phyloP scores from a whole-genome alignment of 2,797 vertebrate genomes.

The Rostrhamus sociabilis region DNA sequence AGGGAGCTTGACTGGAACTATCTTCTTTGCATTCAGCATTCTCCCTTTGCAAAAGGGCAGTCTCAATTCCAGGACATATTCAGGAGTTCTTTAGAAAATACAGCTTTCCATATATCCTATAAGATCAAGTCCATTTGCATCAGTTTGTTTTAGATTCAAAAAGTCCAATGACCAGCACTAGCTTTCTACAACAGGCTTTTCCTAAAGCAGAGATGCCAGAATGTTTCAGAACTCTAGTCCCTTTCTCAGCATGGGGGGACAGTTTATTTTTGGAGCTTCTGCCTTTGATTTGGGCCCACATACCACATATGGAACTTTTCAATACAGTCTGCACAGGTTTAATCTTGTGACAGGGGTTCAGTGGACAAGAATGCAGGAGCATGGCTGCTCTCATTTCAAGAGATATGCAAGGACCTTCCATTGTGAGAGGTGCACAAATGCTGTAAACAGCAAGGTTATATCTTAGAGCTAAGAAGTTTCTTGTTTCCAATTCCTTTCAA shows the following conservation, averaged over 20 bases:
- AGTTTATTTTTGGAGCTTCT: background rate
- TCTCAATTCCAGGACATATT: background rate
- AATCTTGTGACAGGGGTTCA: background rate
- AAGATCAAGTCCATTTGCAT: background rate
- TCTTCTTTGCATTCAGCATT: background rate
- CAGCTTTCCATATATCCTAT: background rate
- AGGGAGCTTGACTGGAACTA: fast-evolving
- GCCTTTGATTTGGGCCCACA: background rate
- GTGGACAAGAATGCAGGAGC: background rate
- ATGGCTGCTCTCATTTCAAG: background rate
- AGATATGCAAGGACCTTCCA: background rate
- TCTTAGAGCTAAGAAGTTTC: background rate
- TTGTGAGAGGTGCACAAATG: background rate
- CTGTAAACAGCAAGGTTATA: background rate
- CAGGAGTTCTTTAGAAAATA: background rate
- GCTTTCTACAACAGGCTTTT: background rate
- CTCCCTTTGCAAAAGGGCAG: background rate
- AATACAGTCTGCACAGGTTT: background rate
- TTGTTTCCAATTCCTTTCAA: background rate
- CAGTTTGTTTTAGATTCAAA: background rate
- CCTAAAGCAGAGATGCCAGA: background rate
- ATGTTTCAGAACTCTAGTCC: background rate
- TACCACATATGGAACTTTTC: background rate
- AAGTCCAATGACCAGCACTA: background rate
- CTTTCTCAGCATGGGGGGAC: background rate